Base-by-base conservation (phyloP, 2,113 vertebrate genomes). In the Pristiophorus japonicus region DNA sequence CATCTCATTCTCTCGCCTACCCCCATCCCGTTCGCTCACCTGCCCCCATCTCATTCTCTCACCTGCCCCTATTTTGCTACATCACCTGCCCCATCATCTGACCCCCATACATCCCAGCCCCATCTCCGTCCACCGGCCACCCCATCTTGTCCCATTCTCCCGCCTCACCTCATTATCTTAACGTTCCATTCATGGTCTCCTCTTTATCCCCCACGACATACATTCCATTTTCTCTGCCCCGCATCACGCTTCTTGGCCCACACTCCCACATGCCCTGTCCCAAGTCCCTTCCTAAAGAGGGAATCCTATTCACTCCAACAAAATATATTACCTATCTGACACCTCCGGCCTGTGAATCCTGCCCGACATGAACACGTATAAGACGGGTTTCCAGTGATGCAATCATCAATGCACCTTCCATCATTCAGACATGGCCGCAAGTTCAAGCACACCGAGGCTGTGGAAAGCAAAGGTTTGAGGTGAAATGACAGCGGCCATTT, bases 371-470 rank as follows among this genome's bases (percentile, higher is more conserved):
- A 99, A 97, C 99, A 99, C 95, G 98, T 98, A 95, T 98, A 99
- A 95, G 99, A 99, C 95, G 99, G 99, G 96, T 98, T 99, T 65
- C 99, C 99, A 0, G 98, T 98, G 96, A 99, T 98, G n/a, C 99
- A 99, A 97, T 99, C 99, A 4, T 99, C 98, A 0, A 99, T 99
- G 97, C 99, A 99, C 96, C 97, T 98, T 67, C 98, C 99, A 16
- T 98, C 98, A 0, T 99, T 98, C 96, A 98, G 97, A 96, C 99
- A 99, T 0, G 99, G 99, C 22, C 98, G 98, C 96, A 99, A 97
- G 0, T 97, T 97, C 95, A 98, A 98, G 96, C 99, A 99, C 96
- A 99, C 99, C 0, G 98, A 99, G 5, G 98, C 99, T 99, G 98
- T 30, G 4, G 65, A 51, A 38, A 94, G 45, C 11, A 70, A 47